Base-by-base conservation (phyloP, 2,888 invertebrate species). In the Lasioglossum vierecki region DNA sequence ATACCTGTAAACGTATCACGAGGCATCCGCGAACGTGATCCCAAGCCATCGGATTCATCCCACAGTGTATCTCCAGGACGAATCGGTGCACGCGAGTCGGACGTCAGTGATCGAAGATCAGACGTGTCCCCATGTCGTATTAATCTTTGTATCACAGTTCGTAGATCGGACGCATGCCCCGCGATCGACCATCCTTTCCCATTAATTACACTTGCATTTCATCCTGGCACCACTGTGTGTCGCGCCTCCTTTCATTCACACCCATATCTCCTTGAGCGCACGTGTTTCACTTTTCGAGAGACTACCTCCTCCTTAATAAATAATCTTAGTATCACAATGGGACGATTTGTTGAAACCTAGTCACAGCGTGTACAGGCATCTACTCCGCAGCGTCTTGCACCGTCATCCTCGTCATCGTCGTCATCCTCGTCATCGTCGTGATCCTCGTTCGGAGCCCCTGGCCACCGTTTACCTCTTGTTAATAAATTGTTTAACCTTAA, bases 261-360 rank as follows among this genome's bases (percentile, higher is more conserved):
- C 88, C 82, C 83, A 76, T 79, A 74, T 82, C 78, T 79, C 75
- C 88, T 82, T 76, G 84, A 83, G 85, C 87, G 87, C 90, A 90
- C 90, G 90, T 89, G 90, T 57, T 80, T 86, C 82, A 82, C 85
- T 82, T 77, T 84, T 30, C n/a, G 53, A 53, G 63, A 30, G 74
- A 72, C 75, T 22, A 63, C 82, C 84, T 71, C 81, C 80, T 80
- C 79, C 82, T 81, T 91, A 90, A 41, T n/a, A 41, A n/a, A 68
- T 39, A 86, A 90, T 85, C 90, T 90, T 91, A 90, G 84, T 91
- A 91, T 90, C 88, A 90, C 90, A 91, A 90, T 90, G 88, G 76
- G 88, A 90, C 90, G 88, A 87, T 89, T 91, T 85, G 78, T 79
- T 83, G 68, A 63, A 78, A 35, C 15, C 66, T 66, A 41, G n/a